phyloP scores from a whole-genome alignment of 2,888 invertebrate species.

The Pilophorus perplexus region DNA sequence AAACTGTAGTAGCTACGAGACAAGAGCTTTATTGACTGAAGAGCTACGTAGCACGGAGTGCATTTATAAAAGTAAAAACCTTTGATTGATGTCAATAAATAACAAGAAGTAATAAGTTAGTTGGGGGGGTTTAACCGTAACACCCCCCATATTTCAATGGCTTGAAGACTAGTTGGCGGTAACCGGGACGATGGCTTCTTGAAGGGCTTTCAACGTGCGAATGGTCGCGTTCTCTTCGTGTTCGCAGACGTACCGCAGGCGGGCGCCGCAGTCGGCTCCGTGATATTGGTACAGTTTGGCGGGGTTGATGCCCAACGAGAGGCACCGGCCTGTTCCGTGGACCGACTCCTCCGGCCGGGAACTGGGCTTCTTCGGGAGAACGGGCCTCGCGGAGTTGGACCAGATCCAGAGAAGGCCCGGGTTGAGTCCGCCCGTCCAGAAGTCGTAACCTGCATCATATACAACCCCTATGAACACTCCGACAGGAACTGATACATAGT shows the following conservation, averaged over 20 bases:
- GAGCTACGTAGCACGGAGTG: too few species aligned
- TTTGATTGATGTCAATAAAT: too few species aligned
- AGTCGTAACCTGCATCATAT: constrained; percentile 67
- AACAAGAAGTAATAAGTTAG: too few species aligned
- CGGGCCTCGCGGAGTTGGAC: constrained; percentile 76
- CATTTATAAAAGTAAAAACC: too few species aligned
- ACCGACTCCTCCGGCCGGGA: constrained; percentile 54
- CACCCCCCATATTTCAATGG: too few species aligned
- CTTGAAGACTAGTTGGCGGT: neutral
- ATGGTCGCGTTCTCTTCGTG: constrained; percentile 51
- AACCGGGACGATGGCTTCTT: constrained; percentile 45
- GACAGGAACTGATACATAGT: too few species aligned
- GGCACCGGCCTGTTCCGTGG: constrained; percentile 67
- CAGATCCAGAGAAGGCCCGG: constrained; percentile 85
- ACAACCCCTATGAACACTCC: too few species aligned
- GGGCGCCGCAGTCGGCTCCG: constrained; percentile 70
- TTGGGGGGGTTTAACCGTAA: too few species aligned
- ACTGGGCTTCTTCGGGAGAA: constrained; percentile 52
- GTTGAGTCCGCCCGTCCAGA: constrained; percentile 81
- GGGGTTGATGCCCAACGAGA: constrained; percentile 66
- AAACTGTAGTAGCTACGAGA: too few species aligned
- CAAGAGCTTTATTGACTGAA: too few species aligned
- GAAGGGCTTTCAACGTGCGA: constrained; percentile 49
- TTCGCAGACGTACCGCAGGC: constrained; percentile 72
- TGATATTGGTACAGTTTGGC: constrained; percentile 63